phyloP scores from a whole-genome alignment of 2,797 vertebrate species.

The Huso huso region DNA sequence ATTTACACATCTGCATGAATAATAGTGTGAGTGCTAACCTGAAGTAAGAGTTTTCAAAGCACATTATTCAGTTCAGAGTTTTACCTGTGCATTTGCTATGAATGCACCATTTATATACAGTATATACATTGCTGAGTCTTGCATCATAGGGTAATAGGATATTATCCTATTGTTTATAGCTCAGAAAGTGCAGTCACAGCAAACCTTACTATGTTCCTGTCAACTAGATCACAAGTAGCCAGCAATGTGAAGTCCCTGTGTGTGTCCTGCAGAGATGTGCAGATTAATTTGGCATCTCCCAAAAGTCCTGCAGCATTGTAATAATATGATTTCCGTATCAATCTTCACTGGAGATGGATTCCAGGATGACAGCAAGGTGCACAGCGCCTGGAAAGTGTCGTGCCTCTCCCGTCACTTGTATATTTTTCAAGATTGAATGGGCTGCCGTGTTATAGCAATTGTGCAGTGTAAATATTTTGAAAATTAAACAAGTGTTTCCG shows the following conservation, averaged over 20 bases:
- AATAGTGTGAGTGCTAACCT: too few species aligned
- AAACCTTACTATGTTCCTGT: background rate
- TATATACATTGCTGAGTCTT: too few species aligned
- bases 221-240: background rate
- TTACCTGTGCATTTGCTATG: too few species aligned
- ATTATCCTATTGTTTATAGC: too few species aligned
- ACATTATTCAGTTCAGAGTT: too few species aligned
- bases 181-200: background rate
- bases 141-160: too few species aligned
- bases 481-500: constrained; percentile 3
- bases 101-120: too few species aligned
- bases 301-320: background rate
- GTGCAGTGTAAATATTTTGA: constrained; percentile 2
- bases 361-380: too few species aligned
- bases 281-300: background rate
- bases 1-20: too few species aligned
- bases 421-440: background rate
- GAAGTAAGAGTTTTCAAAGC: too few species aligned
- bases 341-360: too few species aligned
- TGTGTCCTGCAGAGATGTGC: background rate
- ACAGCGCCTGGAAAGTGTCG: background rate
- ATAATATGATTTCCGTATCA: background rate
- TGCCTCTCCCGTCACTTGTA: background rate
- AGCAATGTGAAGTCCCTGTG: background rate
- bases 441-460: background rate